Evolutionary conservation across 2,113 vertebrate genomes (phyloP), one percentile per base, ranked within the genome.

Genomic region (Rhinoptilus africanus): DNA sequence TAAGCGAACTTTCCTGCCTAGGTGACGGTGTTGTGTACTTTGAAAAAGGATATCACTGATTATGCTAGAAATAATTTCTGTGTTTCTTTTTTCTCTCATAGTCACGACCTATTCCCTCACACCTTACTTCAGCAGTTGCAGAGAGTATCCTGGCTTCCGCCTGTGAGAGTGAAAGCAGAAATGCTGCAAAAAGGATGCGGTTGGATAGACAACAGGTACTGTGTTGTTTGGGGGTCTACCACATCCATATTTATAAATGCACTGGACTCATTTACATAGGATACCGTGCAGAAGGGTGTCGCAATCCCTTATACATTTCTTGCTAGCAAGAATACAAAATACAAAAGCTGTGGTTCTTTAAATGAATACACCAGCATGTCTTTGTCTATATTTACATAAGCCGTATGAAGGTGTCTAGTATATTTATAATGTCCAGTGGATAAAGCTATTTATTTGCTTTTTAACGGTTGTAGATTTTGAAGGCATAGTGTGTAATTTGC

Each of bases 111-210:
- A 98, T 98, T 94, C 98, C 98, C 97, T 98, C 98, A 97, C 98
- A 99, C 97, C 98, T 99, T 97, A 99, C 98, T 98, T 99, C 98
- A 97, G 98, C 98, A 98, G 98, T 99, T 97, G 98, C 98, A 94
- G 98, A 99, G 98, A 99, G 98, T 97, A 99, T 99, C 96, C 97
- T 99, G 98, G 98, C 98, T 92, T 98, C 98, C 53, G 98, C 98
- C 95, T 99, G 98, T 97, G 98, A 99, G 96, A 99, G 98, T 93
- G 98, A 99, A 94, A 99, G 98, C 88, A 98, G 98, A 96, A 99
- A 99, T 96, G 98, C 98, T 23, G 98, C 98, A 80, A 99, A 99
- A 98, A 98, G 98, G 96, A 98, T 99, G 98, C 98, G 98, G 14
- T 97, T 99, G 97, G 98, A 99, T 79, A 98, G 97, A 97, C 97